Evolutionary conservation across 2,797 vertebrate species (phyloP), one percentile per base, ranked within the genome.

Genomic region (Pterois miles): DNA sequence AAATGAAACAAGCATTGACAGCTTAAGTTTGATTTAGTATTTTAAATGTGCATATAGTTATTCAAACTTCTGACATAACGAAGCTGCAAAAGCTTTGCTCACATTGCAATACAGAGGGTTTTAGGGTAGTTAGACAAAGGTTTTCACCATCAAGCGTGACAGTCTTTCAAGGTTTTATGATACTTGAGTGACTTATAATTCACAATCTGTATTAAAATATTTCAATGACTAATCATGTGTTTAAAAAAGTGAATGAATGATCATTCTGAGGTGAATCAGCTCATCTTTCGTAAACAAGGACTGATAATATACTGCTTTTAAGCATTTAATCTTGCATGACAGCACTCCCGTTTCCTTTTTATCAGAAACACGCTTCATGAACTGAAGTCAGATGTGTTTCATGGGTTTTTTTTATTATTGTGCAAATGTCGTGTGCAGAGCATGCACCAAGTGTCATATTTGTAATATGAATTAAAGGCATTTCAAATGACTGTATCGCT

Each of bases 401-500:
- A 67, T 62, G 4, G 8, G 3, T 33, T 43, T n/a, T n/a, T n/a
- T n/a, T n/a, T n/a, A 50, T 91, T 86, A 88, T 82, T 88, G 80
- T 81, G 78, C 65, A 88, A 77, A 80, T 65, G 46, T 46, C 8
- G 34, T 1, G 33, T 71, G 65, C 62, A 81, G 43, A 71, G 58
- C 76, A 76, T 78, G 71, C 82, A 80, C 50, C 58, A 54, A 56
- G 65, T 62, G 50, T 53, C 46, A 75, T 31, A 74, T 67, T 29
- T 65, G 14, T 63, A 50, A 65, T 58, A 75, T 43, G 8, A 74
- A 65, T 69, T 43, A 83, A 74, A 72, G 43, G 14, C 62, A 69
- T 76, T 56, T 85, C 27, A 59, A 48, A 23, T 6, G 5, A 50
- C 50, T 52, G 25, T 63, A 57, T 65, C 62, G 9, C 6, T 54